phyloP scores from a whole-genome alignment of 2,888 invertebrate genomes.

The Eupithecia abbreviata region DNA sequence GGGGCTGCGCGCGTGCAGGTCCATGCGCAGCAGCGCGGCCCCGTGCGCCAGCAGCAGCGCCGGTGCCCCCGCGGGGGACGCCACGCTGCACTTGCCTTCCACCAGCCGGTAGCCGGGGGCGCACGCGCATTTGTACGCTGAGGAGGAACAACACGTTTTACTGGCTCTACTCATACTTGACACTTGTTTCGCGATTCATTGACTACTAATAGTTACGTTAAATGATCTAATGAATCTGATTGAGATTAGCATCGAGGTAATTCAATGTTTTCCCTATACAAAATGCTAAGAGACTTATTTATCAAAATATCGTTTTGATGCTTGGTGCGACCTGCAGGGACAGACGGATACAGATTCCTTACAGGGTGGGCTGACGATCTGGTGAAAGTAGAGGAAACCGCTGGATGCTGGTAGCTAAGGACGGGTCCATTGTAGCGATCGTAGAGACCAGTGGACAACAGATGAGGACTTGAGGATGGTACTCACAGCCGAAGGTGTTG shows the following conservation, averaged over 20 bases:
- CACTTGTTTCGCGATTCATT: background rate
- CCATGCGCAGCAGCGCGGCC: slow-evolving; percentile 87
- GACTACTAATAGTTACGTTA: background rate
- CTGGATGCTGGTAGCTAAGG: background rate
- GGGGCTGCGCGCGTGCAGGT: slow-evolving; percentile 85
- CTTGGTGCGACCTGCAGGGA: background rate
- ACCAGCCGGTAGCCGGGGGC: slow-evolving; percentile 88
- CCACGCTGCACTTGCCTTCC: slow-evolving; percentile 85
- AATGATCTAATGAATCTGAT: too few relatives aligned
- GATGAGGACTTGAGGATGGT: background rate
- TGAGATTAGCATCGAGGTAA: too few relatives aligned
- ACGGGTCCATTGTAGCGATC: background rate
- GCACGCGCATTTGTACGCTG: slow-evolving; percentile 92
- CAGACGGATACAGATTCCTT: background rate
- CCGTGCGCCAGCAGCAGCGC: slow-evolving; percentile 82
- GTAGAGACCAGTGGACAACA: background rate
- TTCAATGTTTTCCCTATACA: too few relatives aligned
- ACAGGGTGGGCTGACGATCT: background rate
- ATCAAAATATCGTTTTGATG: too few relatives aligned
- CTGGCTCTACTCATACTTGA: background rate
- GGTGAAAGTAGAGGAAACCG: background rate
- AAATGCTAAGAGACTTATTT: too few relatives aligned
- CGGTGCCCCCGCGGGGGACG: slow-evolving; percentile 79
- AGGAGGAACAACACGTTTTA: background rate
- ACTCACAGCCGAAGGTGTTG: slow-evolving; percentile 90